A percentile compares a stretch with the other conserved stretches of the same genome.
These are phyloP conservation scores for Puma concolor DNA, from an alignment of 2,113 vertebrate species.

Conservation along the genomic window DNA sequence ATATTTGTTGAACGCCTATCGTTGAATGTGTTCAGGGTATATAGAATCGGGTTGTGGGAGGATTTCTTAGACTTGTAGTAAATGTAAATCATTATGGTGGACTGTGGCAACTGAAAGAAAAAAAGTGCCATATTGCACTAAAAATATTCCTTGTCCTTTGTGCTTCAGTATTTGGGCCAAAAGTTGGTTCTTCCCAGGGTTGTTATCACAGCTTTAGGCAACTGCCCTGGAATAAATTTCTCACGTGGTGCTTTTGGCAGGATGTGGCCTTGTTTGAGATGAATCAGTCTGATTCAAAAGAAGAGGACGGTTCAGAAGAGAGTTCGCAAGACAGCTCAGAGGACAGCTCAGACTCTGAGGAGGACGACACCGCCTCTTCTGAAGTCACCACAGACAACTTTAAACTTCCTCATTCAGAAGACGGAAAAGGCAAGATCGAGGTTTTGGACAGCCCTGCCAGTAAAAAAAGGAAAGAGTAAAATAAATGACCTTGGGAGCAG, in stretches of 20 bases:
- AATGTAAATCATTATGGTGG: neutral
- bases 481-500: neutral
- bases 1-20: neutral
- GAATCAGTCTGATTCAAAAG: slow-evolving; percentile 86
- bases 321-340: slow-evolving; percentile 79
- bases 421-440: slow-evolving; percentile 89
- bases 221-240: neutral
- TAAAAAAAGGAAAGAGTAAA: slow-evolving; percentile 72
- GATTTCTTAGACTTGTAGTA: neutral
- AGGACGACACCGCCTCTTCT: slow-evolving; percentile 56
- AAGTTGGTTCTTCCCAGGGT: neutral
- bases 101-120: neutral
- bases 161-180: neutral
- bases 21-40: neutral
- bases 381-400: slow-evolving; percentile 90
- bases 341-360: slow-evolving; percentile 84
- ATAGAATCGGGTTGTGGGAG: neutral
- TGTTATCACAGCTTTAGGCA: neutral
- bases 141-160: neutral
- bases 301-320: slow-evolving; percentile 73
- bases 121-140: neutral
- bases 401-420: slow-evolving; percentile 88
- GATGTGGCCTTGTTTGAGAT: slow-evolving; percentile 94
- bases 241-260: slow-evolving; percentile 77
- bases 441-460: slow-evolving; percentile 84